These are phyloP conservation scores for Coregonus suidteri DNA, from an alignment of 2,797 vertebrate species.

Conservation along the genomic window DNA sequence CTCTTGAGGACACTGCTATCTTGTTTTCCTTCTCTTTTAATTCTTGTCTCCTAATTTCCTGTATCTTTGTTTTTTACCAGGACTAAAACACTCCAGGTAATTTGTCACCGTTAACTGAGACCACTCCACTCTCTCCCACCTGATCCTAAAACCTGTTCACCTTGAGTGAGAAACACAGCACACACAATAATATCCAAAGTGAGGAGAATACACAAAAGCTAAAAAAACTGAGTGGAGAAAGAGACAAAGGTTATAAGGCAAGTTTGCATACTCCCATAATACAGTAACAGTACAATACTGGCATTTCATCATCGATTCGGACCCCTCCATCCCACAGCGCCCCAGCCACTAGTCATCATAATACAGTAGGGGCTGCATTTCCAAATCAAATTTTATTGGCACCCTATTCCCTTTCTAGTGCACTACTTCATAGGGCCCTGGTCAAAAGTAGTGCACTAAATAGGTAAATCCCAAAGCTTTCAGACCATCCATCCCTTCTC, in stretches of 20 bases:
- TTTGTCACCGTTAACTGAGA: neutral
- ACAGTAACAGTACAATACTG: conserved; percentile 38
- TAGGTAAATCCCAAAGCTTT: neutral
- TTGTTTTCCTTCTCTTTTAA: conserved; percentile 10
- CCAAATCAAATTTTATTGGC: neutral
- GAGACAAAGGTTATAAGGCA: conserved; percentile 84
- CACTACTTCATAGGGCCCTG: neutral
- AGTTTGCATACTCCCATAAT: conserved; percentile 56
- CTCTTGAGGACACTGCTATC: conserved; percentile 8
- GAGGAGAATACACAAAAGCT: conserved; percentile 3
- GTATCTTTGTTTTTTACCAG: conserved; percentile 8
- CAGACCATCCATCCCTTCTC: neutral
- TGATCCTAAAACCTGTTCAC: neutral
- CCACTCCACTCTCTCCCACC: conserved; percentile 8
- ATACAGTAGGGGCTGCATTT: neutral
- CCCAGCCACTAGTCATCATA: neutral
- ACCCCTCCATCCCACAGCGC: neutral
- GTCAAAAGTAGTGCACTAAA: neutral
- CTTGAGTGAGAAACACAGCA: neutral
- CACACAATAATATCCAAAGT: neutral
- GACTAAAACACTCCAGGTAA: conserved; percentile 38
- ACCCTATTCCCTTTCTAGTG: neutral
- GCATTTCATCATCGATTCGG: conserved; percentile 17
- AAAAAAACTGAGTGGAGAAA: conserved; percentile 36
- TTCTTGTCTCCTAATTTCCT: conserved; percentile 2